Percentiles rank a stretch among this genome's conserved stretches.
Evolutionary conservation across 2,797 vertebrate genomes (phyloP).

Genomic region (Uromys caudimaculatus): DNA sequence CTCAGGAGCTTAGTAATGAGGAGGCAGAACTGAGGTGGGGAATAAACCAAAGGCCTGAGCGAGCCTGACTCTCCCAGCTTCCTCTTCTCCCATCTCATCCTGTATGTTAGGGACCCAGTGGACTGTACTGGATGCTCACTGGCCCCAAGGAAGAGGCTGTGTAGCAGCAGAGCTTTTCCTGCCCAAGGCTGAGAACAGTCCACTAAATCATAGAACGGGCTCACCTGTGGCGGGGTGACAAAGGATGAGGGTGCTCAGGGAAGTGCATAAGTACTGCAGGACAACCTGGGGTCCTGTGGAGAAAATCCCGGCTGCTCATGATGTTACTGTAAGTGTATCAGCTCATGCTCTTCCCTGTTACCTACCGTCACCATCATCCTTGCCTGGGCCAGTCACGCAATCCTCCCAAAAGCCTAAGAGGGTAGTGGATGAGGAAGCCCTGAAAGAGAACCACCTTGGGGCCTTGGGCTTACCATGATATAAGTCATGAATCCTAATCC

Average conservation of each 20-base stretch:
- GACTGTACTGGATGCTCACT: background rate
- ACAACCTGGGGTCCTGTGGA: constrained; percentile 77
- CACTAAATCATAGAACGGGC: background rate
- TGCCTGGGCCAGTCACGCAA: background rate
- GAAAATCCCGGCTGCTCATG: background rate
- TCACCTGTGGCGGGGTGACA: constrained; percentile 2
- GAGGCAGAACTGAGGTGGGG: background rate
- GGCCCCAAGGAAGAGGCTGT: background rate
- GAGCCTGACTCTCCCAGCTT: background rate
- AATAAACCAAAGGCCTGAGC: background rate
- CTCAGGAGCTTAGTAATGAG: background rate
- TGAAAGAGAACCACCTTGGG: background rate
- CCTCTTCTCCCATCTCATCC: background rate
- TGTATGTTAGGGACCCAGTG: background rate
- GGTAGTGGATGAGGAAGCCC: background rate
- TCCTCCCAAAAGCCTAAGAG: background rate
- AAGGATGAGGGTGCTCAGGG: background rate
- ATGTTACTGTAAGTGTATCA: too few relatives aligned
- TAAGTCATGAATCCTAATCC: background rate
- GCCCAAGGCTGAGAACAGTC: background rate
- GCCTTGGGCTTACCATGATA: background rate
- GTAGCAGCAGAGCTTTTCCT: background rate
- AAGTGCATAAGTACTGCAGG: constrained; percentile 86
- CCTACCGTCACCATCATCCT: background rate
- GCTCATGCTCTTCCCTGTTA: background rate